Percentiles rank a stretch among this genome's conserved stretches.
Evolutionary conservation across 2,888 invertebrate genomes (phyloP).

Genomic region (Hirtodrosophila trivittata): DNA sequence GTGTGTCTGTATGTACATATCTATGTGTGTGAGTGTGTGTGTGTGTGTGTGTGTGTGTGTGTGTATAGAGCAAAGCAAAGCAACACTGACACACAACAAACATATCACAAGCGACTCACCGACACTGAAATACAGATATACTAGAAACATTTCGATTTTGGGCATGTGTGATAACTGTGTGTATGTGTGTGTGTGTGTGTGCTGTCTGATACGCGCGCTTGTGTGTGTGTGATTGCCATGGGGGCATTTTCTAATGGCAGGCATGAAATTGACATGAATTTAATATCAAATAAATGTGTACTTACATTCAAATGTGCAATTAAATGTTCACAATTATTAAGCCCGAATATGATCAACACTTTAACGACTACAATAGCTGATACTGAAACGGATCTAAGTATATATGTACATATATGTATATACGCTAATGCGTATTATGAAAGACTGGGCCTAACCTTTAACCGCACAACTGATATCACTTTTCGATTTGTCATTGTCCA

Average conservation of each 20-base stretch:
- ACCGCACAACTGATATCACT: constrained; percentile 57
- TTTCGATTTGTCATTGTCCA: constrained; percentile 52
- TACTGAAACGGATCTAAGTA: constrained; percentile 41
- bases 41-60: neutral
- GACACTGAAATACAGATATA: constrained; percentile 42
- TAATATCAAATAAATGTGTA: constrained; percentile 61
- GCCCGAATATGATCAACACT: constrained; percentile 11
- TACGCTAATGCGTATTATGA: constrained; percentile 22
- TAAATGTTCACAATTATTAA: constrained; percentile 41
- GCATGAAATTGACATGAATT: constrained; percentile 71
- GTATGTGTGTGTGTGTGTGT: constrained; percentile 20
- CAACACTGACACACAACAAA: constrained; percentile 26
- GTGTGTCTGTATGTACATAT: constrained; percentile 3
- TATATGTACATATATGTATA: neutral
- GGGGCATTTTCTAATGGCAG: constrained; percentile 60
- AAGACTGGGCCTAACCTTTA: constrained; percentile 53
- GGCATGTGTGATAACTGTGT: constrained; percentile 29
- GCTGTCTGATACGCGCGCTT: constrained; percentile 47
- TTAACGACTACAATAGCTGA: constrained; percentile 18
- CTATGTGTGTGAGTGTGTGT: constrained; percentile 8
- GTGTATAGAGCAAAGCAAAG: neutral
- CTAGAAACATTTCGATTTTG: constrained; percentile 52
- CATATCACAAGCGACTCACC: constrained; percentile 49
- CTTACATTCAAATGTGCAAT: constrained; percentile 49
- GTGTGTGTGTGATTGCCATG: constrained; percentile 49